phyloP scores from a whole-genome alignment of 2,797 vertebrate species.

The Telmatherina bonti region DNA sequence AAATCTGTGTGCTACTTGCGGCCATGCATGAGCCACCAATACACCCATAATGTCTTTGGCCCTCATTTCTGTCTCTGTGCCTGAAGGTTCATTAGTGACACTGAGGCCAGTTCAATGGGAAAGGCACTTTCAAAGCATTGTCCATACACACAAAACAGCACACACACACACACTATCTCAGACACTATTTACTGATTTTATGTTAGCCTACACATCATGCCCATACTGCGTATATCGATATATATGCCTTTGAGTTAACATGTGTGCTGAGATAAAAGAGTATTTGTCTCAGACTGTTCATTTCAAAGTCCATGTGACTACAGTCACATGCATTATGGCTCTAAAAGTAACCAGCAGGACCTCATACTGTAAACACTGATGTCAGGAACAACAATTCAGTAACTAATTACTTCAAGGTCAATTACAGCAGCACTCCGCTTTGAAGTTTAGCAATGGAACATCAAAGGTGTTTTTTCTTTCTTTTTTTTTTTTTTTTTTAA shows the following conservation, averaged over 20 bases:
- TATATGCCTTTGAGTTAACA: slow-evolving; percentile 51
- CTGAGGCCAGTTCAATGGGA: slow-evolving; percentile 71
- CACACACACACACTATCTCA: slow-evolving; percentile 17
- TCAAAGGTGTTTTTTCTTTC: slow-evolving; percentile 78
- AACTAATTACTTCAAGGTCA: slow-evolving; percentile 79
- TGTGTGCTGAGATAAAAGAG: slow-evolving; percentile 45
- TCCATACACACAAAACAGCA: slow-evolving; percentile 10
- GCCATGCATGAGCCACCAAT: slow-evolving; percentile 34
- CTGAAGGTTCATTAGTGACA: slow-evolving; percentile 79
- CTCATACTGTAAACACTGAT: slow-evolving; percentile 46
- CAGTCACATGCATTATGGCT: background rate
- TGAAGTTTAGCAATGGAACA: slow-evolving; percentile 77
- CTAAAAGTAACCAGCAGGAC: slow-evolving; percentile 37
- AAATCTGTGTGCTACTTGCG: slow-evolving; percentile 15
- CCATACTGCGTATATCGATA: background rate
- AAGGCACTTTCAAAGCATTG: slow-evolving; percentile 45
- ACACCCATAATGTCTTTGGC: slow-evolving; percentile 37
- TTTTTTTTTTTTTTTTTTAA: too few relatives aligned
- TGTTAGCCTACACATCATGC: slow-evolving; percentile 21
- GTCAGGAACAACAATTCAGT: slow-evolving; percentile 68
- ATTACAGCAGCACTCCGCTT: slow-evolving; percentile 70
- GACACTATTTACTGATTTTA: slow-evolving; percentile 39
- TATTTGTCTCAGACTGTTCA: slow-evolving; percentile 43
- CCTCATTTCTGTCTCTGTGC: slow-evolving; percentile 51
- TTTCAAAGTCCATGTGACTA: slow-evolving; percentile 31